phyloP scores from a whole-genome alignment of 2,113 vertebrate species.

The Heteronetta atricapilla region DNA sequence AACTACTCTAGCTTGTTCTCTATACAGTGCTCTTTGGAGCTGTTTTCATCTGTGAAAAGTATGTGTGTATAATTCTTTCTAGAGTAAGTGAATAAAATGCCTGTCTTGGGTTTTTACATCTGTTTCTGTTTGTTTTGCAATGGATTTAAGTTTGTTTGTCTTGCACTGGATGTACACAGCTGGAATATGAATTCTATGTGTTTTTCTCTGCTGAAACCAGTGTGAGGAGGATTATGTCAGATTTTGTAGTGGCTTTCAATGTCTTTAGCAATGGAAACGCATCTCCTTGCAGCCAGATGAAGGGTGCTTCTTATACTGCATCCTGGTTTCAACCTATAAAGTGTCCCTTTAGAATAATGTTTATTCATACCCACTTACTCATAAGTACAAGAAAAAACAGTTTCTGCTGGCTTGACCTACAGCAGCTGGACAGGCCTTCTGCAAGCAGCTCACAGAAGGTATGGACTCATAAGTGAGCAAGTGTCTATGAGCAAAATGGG shows the following conservation, averaged over 20 bases:
- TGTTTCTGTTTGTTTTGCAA: background rate
- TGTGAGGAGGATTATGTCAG: background rate
- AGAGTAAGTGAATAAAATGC: background rate
- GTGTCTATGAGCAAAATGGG: background rate
- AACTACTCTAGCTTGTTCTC: background rate
- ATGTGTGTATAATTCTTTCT: background rate
- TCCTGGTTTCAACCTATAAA: background rate
- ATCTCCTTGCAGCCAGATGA: background rate
- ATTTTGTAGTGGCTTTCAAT: background rate
- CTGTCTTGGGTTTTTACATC: background rate
- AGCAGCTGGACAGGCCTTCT: background rate
- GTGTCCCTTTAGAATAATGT: background rate
- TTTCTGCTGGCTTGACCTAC: background rate
- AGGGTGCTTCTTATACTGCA: background rate
- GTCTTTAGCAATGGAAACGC: background rate
- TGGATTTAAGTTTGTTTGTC: background rate
- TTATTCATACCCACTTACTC: background rate
- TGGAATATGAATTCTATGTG: background rate
- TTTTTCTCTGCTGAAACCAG: background rate
- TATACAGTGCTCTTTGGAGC: background rate
- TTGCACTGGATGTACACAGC: background rate
- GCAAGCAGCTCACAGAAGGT: background rate
- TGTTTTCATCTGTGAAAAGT: background rate
- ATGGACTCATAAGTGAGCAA: background rate
- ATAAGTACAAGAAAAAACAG: background rate